Conservation (phyloP, 2,113 vertebrate species). For the Petaurus breviceps region DNA sequence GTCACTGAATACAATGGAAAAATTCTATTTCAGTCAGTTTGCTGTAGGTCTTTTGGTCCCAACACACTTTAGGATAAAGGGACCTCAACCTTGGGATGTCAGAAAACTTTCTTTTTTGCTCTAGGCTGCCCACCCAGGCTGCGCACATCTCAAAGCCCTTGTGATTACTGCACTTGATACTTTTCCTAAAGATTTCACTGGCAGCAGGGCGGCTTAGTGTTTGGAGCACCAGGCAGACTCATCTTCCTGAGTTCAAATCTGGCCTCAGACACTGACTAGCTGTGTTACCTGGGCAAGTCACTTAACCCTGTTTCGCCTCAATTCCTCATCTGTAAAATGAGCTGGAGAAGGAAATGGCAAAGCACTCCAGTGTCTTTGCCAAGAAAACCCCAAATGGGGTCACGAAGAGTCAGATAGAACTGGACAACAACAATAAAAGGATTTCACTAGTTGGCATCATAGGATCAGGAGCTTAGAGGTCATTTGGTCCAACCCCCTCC, state of each 20-base stretch:
- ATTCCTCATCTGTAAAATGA: not conserved
- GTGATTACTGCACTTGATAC: not conserved
- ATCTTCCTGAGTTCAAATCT: not conserved
- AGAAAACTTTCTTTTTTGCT: constrained; percentile 24
- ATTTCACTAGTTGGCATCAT: not conserved
- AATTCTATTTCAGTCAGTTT: constrained; percentile 78
- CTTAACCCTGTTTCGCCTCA: not conserved
- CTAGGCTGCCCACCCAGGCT: not conserved
- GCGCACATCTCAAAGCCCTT: not conserved
- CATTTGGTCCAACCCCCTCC: not conserved
- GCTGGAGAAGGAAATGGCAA: not conserved
- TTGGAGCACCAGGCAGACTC: not conserved
- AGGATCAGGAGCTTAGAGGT: not conserved
- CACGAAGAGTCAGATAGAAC: not conserved
- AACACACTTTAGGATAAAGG: constrained; percentile 63
- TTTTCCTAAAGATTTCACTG: not conserved
- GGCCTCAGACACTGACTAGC: not conserved
- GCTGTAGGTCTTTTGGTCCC: constrained; percentile 56
- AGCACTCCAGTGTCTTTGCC: no score
- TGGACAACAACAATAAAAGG: not conserved
- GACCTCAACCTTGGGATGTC: constrained; percentile 66
- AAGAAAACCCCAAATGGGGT: not conserved
- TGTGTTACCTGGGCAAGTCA: not conserved
- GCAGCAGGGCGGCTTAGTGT: no score
- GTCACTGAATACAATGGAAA: constrained; percentile 69